Percentiles rank a stretch among this genome's conserved stretches.
Conservation (phyloP, 2,888 invertebrate genomes). For the Dromius quadrimaculatus region DNA sequence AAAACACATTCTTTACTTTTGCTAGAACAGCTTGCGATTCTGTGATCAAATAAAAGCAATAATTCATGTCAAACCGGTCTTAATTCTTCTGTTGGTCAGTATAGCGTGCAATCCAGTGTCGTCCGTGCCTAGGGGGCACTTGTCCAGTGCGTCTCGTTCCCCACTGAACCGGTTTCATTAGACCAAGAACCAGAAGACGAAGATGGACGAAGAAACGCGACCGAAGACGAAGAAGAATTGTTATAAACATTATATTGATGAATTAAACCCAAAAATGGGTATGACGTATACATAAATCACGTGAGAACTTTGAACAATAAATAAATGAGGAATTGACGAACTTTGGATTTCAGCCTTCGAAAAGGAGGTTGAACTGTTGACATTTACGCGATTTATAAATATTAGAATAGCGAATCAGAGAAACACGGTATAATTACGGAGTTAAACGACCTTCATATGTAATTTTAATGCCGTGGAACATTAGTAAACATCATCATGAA, state of each 20-base stretch:
- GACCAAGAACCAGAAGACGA: no score
- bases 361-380: not conserved
- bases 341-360: not conserved
- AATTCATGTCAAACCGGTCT: not conserved
- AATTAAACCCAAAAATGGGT: no score
- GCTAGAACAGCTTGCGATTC: no score
- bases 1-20: no score
- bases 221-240: no score
- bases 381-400: not conserved
- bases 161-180: conserved; percentile 37
- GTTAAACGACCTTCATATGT: conserved; percentile 4
- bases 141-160: not conserved
- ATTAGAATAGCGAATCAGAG: not conserved
- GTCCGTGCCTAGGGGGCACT: conserved; percentile 2
- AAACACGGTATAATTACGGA: not conserved
- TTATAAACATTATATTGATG: no score
- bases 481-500: not conserved
- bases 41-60: not conserved
- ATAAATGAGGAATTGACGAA: no score
- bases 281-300: no score
- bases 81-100: conserved; percentile 28
- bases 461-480: conserved; percentile 2
- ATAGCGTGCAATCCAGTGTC: conserved; percentile 13
- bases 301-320: no score
- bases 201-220: no score